Evolutionary conservation across 1,140 invertebrate genomes (phyloP).

Genomic region (Lucilia cuprina): DNA sequence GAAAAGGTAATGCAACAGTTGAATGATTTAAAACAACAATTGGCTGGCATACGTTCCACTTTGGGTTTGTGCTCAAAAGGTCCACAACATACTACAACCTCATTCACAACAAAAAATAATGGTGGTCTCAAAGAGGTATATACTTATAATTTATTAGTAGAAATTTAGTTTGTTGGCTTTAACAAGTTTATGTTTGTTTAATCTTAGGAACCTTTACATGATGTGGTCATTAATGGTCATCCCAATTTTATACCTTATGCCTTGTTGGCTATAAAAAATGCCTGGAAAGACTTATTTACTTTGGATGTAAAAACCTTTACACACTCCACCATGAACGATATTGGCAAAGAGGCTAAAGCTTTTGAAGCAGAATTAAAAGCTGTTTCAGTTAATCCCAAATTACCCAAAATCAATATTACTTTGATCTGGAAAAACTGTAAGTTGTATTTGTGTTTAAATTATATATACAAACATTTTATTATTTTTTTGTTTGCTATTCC

Average conservation of each 20-base stretch:
- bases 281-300: conserved; percentile 53
- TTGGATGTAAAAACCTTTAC: conserved; percentile 59
- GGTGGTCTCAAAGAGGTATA: conserved; percentile 53
- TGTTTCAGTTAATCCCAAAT: conserved; percentile 42
- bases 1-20: conserved; percentile 54
- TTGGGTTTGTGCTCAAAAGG: conserved; percentile 55
- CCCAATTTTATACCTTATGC: conserved; percentile 62
- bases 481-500: neutral
- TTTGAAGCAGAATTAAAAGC: conserved; percentile 54
- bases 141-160: neutral
- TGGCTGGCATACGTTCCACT: conserved; percentile 49
- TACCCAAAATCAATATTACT: conserved; percentile 55
- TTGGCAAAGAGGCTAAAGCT: conserved; percentile 51
- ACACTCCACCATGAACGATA: conserved; percentile 59
- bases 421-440: conserved; percentile 61
- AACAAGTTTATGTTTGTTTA: neutral
- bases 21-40: conserved; percentile 53
- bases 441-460: conserved; percentile 17
- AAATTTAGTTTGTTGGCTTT: neutral
- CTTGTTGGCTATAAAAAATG: conserved; percentile 57
- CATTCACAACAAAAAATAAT: conserved; percentile 45
- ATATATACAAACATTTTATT: neutral
- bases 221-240: conserved; percentile 60
- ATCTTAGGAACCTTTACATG: conserved; percentile 52
- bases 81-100: conserved; percentile 43